Evolutionary conservation across 1,140 invertebrate genomes (phyloP), one percentile per base, ranked within the genome.

Genomic region (Pogonomyrmex barbatus): DNA sequence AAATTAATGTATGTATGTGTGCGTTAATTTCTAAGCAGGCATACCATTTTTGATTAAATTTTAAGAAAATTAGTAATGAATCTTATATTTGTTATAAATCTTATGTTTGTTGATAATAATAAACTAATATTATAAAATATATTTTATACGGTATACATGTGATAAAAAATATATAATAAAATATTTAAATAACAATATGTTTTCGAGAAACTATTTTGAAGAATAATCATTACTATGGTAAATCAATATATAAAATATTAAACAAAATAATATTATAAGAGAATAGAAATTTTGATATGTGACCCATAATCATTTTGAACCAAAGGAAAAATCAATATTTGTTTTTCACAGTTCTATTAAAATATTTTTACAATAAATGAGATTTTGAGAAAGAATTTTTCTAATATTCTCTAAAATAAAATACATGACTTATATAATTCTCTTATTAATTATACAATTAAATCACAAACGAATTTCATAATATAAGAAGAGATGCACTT

Each of bases 1-100:
- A 39, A 79, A 56, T 79, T 8, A 33, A 42, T 30, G 6, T 30
- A 39, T 30, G 10, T 33, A 54, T n/a, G 42, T 58, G 14, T 71
- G 60, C 56, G 73, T 73, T 83, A 85, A 68, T 78, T 81, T 81
- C 78, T 75, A 85, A 78, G 45, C 45, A 60, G 39, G 65, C 47
- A 58, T 30, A 52, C 17, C 36, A 77, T 76, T 90, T 89, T 73
- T 65, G 10, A 58, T 14, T 12, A 17, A 86, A 62, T 36, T 24
- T 24, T 24, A 0, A 58, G 67, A 83, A 85, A 83, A 77, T 82
- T 45, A 68, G 9, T 2, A 2, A 47, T 14, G n/a, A 4, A 24
- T 47, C 9, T 52, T 12, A 17, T 2, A 9, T 67, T 1, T 8
- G 9, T 67, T 30, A 1, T 12, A 24, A 4, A 24, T 47, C n/a